Base-by-base conservation (phyloP, 2,888 invertebrate genomes). In the Agrypnus murinus region DNA sequence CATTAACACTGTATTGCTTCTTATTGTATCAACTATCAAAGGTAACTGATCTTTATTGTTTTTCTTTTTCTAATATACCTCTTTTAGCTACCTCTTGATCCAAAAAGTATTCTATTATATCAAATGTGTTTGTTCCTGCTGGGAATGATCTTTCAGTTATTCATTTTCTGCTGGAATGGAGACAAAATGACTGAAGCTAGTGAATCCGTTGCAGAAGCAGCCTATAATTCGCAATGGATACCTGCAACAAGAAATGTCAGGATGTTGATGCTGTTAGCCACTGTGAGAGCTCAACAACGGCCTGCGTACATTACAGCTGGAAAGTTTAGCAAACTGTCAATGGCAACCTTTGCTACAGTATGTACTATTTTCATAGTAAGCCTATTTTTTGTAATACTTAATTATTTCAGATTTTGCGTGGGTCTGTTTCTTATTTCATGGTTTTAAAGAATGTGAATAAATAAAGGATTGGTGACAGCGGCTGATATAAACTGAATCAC, bases 241-340 rank as follows among this genome's bases (percentile, higher is more conserved):
- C 60, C 70, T 10, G 64, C 77, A 1, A 75, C 77, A 55, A 75
- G 69, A n/a, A 55, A 70, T n/a, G 74, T 77, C 43, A 74, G 76
- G 19, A 74, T 69, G 19, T 69, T 82, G 34, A 79, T 88, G 17
- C 64, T 85, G 40, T 70, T 87, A 75, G 83, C 83, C 73, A 87
- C 87, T 84, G 82, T 86, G 81, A 78, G 87, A 10, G 85, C 88
- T 0, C 25, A 25, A 25, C 25, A 25, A 25, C 25, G 85, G 0
- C 87, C 87, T 0, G 79, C 87, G 0, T 81, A 84, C 0, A 83
- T 88, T 5, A 84, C 86, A 0, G 87, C 88, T 0, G 88, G 87
- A 0, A 87, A 87, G 0, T 88, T 87, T 75, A 82, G 87, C 2
- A 79, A 85, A 63, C 86, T 88, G 84, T 86, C 87, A 76, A 87